phyloP scores from a whole-genome alignment of 2,888 invertebrate species.

The Athrips mouffetella region DNA sequence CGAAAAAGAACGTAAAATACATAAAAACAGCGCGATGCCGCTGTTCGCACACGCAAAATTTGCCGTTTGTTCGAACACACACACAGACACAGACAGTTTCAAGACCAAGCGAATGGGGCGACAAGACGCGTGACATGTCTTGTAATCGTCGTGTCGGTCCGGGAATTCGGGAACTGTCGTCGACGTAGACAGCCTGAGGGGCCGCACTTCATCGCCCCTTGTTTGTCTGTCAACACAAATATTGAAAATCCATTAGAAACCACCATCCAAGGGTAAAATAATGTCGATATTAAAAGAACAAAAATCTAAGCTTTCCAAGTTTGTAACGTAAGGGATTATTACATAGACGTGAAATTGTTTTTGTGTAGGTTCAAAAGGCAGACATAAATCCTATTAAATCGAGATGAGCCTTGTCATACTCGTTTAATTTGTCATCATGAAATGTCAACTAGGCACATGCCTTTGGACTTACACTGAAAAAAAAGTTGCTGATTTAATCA shows the following conservation, averaged over 20 bases:
- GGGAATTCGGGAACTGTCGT: conserved; percentile 22
- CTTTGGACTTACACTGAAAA: not conserved
- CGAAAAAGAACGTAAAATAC: too few species aligned
- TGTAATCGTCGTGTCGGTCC: not conserved
- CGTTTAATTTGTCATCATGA: not conserved
- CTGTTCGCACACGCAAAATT: too few species aligned
- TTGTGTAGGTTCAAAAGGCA: conserved; percentile 29
- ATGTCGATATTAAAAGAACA: conserved; percentile 70
- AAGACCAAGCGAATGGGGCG: not conserved
- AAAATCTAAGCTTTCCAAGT: conserved; percentile 55
- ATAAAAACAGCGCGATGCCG: too few species aligned
- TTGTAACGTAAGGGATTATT: conserved; percentile 44
- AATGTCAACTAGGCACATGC: not conserved
- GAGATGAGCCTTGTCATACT: not conserved
- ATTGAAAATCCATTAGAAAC: conserved; percentile 74
- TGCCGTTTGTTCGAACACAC: too few species aligned
- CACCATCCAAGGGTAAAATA: conserved; percentile 55
- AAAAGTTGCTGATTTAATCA: not conserved
- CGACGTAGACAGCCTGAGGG: conserved; percentile 44
- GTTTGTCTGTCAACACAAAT: too few species aligned
- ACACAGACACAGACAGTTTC: not conserved
- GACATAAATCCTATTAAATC: conserved; percentile 9
- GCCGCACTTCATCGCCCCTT: conserved; percentile 60
- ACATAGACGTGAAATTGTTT: conserved; percentile 45
- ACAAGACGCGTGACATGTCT: not conserved